Conservation (phyloP, 2,888 invertebrate genomes). For the Mythimna ferrago region DNA sequence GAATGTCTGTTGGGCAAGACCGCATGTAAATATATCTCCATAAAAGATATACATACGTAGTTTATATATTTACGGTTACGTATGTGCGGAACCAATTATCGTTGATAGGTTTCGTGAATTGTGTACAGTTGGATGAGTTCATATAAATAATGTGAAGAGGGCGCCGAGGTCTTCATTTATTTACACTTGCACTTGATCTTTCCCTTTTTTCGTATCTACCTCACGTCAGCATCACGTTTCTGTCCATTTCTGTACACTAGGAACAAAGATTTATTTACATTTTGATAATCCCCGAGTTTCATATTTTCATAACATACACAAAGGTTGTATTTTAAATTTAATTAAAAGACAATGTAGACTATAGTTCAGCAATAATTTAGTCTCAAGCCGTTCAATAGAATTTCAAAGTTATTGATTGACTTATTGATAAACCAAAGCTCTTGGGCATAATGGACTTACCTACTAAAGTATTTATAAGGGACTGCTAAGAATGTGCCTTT, state of each 20-base stretch:
- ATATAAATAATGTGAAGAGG: slow-evolving; percentile 43
- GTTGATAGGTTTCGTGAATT: slow-evolving; percentile 51
- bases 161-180: slow-evolving; percentile 50
- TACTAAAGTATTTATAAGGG: slow-evolving; percentile 26
- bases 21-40: slow-evolving; percentile 51
- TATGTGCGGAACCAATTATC: slow-evolving; percentile 10
- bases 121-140: slow-evolving; percentile 29
- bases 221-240: slow-evolving; percentile 25
- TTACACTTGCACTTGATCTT: slow-evolving; percentile 47
- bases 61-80: slow-evolving; percentile 44
- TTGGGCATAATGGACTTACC: background rate
- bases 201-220: slow-evolving; percentile 28
- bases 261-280: slow-evolving; percentile 35
- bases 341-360: background rate
- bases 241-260: slow-evolving; percentile 28
- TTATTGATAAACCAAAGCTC: slow-evolving; percentile 20
- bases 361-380: background rate
- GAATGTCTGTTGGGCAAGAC: slow-evolving; percentile 64
- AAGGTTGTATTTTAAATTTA: background rate
- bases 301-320: slow-evolving; percentile 5
- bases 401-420: slow-evolving; percentile 10
- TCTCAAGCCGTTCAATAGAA: slow-evolving; percentile 1
- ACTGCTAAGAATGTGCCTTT: slow-evolving; percentile 8
- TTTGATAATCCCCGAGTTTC: slow-evolving; percentile 1
- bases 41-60: background rate